Conservation (phyloP, 1,140 invertebrate genomes). For the Drosophila bifasciata region DNA sequence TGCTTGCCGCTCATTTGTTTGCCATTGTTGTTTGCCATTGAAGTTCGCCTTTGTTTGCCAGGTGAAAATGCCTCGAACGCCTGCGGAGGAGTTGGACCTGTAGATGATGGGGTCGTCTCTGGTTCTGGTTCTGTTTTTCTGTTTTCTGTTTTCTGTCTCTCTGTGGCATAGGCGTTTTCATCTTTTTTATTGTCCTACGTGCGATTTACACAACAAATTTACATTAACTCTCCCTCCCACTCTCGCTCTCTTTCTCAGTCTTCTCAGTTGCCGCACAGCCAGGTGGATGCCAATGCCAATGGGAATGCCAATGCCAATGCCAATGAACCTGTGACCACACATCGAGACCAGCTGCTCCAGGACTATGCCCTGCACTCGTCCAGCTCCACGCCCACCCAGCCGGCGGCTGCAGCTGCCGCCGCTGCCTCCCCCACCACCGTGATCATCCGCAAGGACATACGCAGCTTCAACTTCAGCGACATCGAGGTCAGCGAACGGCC, state of each 20-base stretch:
- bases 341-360: constrained; percentile 51
- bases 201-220: constrained; percentile 78
- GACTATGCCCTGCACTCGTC: constrained; percentile 43
- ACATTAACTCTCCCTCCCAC: constrained; percentile 37
- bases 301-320: constrained; percentile 5
- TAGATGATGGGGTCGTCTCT: background rate
- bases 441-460: constrained; percentile 83
- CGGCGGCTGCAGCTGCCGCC: constrained; percentile 49
- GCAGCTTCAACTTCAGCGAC: constrained; percentile 83
- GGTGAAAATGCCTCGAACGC: constrained; percentile 64
- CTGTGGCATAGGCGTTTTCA: constrained; percentile 43
- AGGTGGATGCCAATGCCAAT: constrained; percentile 32
- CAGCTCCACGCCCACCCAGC: constrained; percentile 46
- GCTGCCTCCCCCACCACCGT: constrained; percentile 39
- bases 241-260: constrained; percentile 4
- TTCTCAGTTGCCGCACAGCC: constrained; percentile 40
- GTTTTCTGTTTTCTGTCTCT: constrained; percentile 10
- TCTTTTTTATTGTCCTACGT: constrained; percentile 54
- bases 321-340: constrained; percentile 66
- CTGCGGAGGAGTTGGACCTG: constrained; percentile 24
- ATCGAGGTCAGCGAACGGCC: constrained; percentile 77
- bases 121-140: background rate
- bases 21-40: constrained; percentile 78
- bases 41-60: constrained; percentile 76
- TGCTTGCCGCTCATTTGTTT: constrained; percentile 67